phyloP scores from a whole-genome alignment of 2,113 vertebrate species.

The Emydura subglobosa region DNA sequence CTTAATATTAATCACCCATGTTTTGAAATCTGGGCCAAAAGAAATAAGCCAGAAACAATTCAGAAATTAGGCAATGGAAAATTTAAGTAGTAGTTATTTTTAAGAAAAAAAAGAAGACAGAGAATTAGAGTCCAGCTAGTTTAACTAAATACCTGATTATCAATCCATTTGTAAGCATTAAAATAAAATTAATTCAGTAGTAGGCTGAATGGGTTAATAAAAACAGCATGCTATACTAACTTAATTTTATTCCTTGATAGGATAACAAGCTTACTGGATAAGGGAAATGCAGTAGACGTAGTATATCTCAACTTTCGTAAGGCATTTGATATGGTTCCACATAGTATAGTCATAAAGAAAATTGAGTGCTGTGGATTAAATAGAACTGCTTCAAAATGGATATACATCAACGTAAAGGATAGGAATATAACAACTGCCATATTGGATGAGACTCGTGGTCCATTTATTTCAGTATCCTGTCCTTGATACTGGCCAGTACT shows the following conservation, averaged over 20 bases:
- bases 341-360: constrained; percentile 5
- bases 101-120: no score
- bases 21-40: no score
- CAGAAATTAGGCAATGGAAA: no score
- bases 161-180: no score
- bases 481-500: not conserved
- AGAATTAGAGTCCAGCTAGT: no score
- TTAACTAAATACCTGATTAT: no score
- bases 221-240: not conserved
- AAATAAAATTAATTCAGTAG: no score
- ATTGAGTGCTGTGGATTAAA: not conserved
- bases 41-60: no score
- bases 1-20: no score
- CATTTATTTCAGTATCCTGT: not conserved
- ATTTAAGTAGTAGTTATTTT: no score
- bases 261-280: not conserved
- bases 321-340: not conserved
- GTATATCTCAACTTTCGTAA: constrained; percentile 1
- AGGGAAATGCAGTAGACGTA: not conserved
- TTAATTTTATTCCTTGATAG: not conserved
- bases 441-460: not conserved
- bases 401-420: not conserved
- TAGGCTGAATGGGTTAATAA: not conserved
- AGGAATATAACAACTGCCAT: not conserved
- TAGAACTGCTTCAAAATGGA: not conserved